Evolutionary conservation across 2,797 vertebrate genomes (phyloP).

Genomic region (Characodon lateralis): DNA sequence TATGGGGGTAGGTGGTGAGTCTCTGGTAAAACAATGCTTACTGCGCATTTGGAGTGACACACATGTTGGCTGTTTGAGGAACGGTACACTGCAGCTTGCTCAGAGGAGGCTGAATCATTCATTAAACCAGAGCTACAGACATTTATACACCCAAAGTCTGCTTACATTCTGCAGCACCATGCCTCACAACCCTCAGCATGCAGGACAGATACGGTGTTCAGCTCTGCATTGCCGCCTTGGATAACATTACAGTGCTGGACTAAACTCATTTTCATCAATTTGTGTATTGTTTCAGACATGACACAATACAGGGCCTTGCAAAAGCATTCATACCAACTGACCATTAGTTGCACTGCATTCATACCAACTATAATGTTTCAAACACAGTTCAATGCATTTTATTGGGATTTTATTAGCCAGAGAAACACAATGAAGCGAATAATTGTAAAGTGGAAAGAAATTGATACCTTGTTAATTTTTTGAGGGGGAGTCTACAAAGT

Average conservation of each 20-base stretch:
- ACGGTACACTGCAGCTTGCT: slow-evolving; percentile 14
- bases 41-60: slow-evolving; percentile 38
- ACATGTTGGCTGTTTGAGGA: slow-evolving; percentile 26
- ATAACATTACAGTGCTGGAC: background rate
- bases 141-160: slow-evolving; percentile 32
- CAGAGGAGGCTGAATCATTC: slow-evolving; percentile 49
- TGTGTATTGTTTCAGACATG: background rate
- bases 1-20: slow-evolving; percentile 47
- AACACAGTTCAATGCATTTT: background rate
- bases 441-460: background rate
- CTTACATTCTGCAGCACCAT: slow-evolving; percentile 33
- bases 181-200: slow-evolving; percentile 8
- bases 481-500: background rate
- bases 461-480: background rate
- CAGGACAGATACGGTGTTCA: slow-evolving; percentile 3
- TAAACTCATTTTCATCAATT: background rate
- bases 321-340: background rate
- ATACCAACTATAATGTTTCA: background rate
- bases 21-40: slow-evolving; percentile 60
- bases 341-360: too few relatives aligned
- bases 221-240: slow-evolving; percentile 17
- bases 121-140: slow-evolving; percentile 40
- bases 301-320: background rate
- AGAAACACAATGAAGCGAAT: background rate
- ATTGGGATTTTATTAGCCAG: background rate